Percentiles rank a stretch among this genome's conserved stretches.
Evolutionary conservation across 2,113 vertebrate genomes (phyloP).

Genomic region (Gymnogyps californianus): DNA sequence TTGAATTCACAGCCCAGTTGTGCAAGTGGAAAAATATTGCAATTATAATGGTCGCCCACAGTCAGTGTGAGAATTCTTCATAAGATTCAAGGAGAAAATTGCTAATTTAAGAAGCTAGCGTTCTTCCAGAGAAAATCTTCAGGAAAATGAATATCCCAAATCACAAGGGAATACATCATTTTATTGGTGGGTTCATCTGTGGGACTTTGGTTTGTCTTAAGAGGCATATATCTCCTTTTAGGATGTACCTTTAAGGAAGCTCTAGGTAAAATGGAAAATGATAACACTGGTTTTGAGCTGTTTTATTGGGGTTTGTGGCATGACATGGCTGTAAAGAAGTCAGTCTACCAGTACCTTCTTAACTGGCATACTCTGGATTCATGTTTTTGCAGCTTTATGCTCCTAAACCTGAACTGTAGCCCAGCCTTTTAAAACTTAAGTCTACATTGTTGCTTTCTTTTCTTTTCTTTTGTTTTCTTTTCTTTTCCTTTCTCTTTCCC

Average conservation of each 20-base stretch:
- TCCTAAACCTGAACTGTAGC: not conserved
- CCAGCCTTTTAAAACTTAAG: not conserved
- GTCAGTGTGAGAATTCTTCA: not conserved
- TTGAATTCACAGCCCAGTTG: not conserved
- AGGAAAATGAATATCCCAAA: not conserved
- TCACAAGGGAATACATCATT: not conserved
- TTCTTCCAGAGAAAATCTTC: not conserved
- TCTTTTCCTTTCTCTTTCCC: not conserved
- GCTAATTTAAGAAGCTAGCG: not conserved
- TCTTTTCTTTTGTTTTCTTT: not conserved
- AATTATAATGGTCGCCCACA: not conserved
- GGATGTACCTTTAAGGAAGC: not conserved
- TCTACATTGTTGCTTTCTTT: not conserved
- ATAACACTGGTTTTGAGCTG: not conserved
- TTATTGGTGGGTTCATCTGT: not conserved
- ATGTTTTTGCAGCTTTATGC: not conserved
- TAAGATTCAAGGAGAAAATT: not conserved
- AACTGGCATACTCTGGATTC: not conserved
- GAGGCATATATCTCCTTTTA: not conserved
- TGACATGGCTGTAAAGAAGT: not conserved
- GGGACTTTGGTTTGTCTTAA: not conserved
- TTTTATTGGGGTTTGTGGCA: not conserved
- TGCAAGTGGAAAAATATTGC: not conserved
- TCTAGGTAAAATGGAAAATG: not conserved
- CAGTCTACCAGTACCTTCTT: not conserved